Evolutionary conservation across 2,113 vertebrate species (phyloP).

Genomic region (Neolamprologus tretocephalus): DNA sequence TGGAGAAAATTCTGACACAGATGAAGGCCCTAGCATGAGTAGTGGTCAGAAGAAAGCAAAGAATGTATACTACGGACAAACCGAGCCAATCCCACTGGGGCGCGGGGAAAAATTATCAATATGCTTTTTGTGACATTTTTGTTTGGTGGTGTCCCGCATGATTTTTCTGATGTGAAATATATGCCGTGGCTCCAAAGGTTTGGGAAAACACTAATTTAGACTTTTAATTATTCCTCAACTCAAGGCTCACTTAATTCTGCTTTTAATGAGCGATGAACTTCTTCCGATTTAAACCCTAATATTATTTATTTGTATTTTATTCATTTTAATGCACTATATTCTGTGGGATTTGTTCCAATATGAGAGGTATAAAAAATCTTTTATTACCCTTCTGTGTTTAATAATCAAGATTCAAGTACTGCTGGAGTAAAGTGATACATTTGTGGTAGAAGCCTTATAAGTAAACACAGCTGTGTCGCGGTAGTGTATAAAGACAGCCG

Average conservation of each 20-base stretch:
- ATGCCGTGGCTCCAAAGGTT: accelerated
- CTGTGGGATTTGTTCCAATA: background rate
- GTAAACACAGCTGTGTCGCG: accelerated
- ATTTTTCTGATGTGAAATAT: background rate
- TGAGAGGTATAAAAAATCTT: accelerated
- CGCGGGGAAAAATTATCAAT: accelerated
- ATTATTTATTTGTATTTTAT: background rate
- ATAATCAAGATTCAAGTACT: background rate
- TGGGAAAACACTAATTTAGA: background rate
- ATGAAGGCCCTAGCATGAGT: background rate
- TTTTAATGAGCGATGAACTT: background rate
- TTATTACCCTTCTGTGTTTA: background rate
- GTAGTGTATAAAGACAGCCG: background rate
- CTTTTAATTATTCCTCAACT: background rate
- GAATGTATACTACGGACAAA: background rate
- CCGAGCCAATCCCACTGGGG: background rate
- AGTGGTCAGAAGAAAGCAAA: background rate
- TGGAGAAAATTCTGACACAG: background rate
- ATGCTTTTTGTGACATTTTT: background rate
- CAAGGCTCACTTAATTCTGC: background rate
- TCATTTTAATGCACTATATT: background rate
- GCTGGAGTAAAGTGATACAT: background rate
- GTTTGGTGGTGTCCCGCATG: background rate
- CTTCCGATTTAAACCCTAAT: background rate
- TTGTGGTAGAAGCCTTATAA: background rate